phyloP scores from a whole-genome alignment of 2,113 vertebrate genomes.

The Pandion haliaetus region DNA sequence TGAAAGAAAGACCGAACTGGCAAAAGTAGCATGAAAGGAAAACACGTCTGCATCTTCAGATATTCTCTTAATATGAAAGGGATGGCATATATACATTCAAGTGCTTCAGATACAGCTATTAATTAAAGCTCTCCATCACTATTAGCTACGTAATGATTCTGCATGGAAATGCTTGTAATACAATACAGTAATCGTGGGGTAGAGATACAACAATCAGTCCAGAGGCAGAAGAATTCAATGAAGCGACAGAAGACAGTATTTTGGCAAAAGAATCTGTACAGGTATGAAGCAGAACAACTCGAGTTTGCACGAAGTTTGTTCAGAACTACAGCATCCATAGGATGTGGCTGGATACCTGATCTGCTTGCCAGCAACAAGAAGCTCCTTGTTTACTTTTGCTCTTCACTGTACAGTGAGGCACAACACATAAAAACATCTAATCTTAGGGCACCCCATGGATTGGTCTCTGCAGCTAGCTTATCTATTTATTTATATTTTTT shows the following conservation, averaged over 20 bases:
- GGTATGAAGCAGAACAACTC: background rate
- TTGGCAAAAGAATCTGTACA: background rate
- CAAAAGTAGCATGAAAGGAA: background rate
- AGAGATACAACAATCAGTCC: background rate
- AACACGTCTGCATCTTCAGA: background rate
- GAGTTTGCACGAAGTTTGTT: background rate
- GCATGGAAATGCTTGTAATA: background rate
- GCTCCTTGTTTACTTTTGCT: background rate
- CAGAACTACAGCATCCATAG: background rate
- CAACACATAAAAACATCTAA: background rate
- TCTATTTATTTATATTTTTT: background rate
- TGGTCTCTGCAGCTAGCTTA: background rate
- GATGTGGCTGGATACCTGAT: background rate
- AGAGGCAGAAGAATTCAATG: background rate
- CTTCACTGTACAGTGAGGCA: background rate
- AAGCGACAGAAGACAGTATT: background rate
- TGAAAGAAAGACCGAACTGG: background rate
- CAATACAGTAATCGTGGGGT: background rate
- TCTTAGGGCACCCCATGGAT: background rate
- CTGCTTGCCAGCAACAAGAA: background rate
- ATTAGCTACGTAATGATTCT: background rate
- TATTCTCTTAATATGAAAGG: background rate
- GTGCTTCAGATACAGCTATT: background rate
- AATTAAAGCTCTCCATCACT: background rate
- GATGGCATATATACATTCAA: background rate